A percentile compares a stretch with the other conserved stretches of the same genome.
phyloP scores from a whole-genome alignment of 2,797 vertebrate genomes.

The Ctenopoma kingsleyae region DNA sequence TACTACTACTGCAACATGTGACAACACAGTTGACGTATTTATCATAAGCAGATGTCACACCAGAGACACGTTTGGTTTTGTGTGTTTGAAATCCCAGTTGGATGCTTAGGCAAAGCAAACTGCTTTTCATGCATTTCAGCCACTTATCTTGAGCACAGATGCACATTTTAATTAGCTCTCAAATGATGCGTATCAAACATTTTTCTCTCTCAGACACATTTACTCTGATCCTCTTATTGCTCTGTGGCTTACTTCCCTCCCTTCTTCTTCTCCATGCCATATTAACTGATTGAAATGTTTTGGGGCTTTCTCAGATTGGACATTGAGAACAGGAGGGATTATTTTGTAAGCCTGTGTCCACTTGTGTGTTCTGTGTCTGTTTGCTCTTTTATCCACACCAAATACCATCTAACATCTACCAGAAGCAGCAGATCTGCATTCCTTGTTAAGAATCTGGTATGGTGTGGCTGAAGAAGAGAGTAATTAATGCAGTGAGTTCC shows the following conservation, averaged over 20 bases:
- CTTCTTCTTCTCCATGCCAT: not conserved
- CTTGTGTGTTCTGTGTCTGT: conserved; percentile 6
- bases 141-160: conserved; percentile 45
- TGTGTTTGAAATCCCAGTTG: conserved; percentile 27
- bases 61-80: conserved; percentile 14
- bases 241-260: conserved; percentile 17
- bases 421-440: conserved; percentile 23
- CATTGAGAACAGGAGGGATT: conserved; percentile 12
- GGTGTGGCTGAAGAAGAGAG: conserved; percentile 16
- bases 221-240: conserved; percentile 39
- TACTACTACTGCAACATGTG: conserved; percentile 3
- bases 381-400: not conserved
- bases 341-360: conserved; percentile 8
- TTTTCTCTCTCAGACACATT: conserved; percentile 23
- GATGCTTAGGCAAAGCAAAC: conserved; percentile 18
- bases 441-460: conserved; percentile 29
- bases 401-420: conserved; percentile 2
- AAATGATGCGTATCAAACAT: conserved; percentile 41
- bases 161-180: conserved; percentile 51
- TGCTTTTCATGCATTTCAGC: conserved; percentile 35
- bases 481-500: conserved; percentile 32
- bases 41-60: conserved; percentile 23
- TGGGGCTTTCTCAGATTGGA: not conserved
- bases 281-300: conserved; percentile 40
- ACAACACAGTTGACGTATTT: conserved; percentile 7